Base-by-base conservation (phyloP, 23 tunicate genomes). In the Ciona savignyi region DNA sequence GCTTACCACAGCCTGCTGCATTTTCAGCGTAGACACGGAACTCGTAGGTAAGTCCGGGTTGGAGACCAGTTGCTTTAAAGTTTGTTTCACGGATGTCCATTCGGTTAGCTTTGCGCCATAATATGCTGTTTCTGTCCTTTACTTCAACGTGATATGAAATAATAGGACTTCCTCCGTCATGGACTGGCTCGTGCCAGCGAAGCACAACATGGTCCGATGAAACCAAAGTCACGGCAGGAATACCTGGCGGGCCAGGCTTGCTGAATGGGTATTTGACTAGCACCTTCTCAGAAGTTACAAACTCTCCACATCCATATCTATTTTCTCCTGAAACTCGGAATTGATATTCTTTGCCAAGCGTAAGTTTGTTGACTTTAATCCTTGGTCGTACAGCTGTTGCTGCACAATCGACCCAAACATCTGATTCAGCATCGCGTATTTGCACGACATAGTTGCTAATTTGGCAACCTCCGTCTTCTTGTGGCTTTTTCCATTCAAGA, bases 321-420 rank as follows among this genome's bases (percentile, higher is more conserved):
- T 94, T 94, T 33, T 83, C 99, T 33, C 95, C 99, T 29, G 99
- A 85, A 11, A 86, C 90, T 32, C 99, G 70, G 87, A 94, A 87
- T 60, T 79, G 89, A 60, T 87, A 94, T 75, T 83, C 95, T 66
- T 87, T 87, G 63, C 86, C 84, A 9, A 87, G 34, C 0, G 62
- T 63, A 0, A 94, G 88, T 65, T 85, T 87, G 34, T 61, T 76
- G 19, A 94, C 77, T 82, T 94, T 94, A 34, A 86, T 78, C n/a
- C 82, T 71, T n/a, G 99, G 95, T 78, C 95, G 67, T 34, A 94
- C 95, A 32, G 86, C 94, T 1, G 95, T 80, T 22, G 99, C 93
- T 20, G 99, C 84, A 65, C 87, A 87, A 34, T 94, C 99, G 70
- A 87, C 56, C 95, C 95, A 94, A 31, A 64, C 60, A 26, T 94